phyloP scores from a whole-genome alignment of 2,888 invertebrate genomes.

The Dryobota labecula region DNA sequence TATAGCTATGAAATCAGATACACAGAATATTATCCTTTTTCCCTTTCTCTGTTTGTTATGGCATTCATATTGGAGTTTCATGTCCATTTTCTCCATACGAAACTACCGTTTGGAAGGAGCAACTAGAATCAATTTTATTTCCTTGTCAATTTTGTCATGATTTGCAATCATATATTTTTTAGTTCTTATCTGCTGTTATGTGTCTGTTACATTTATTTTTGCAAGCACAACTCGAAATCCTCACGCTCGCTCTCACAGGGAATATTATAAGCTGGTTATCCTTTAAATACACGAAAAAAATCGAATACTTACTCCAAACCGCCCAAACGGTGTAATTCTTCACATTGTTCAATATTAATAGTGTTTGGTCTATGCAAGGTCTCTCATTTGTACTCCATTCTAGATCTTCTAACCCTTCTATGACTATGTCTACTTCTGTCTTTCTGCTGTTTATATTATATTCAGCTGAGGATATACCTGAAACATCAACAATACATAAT shows the following conservation, averaged over 20 bases:
- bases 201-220: too few relatives aligned
- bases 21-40: background rate
- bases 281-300: background rate
- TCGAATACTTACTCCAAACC: constrained; percentile 53
- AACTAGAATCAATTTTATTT: too few relatives aligned
- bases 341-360: constrained; percentile 47
- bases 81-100: too few relatives aligned
- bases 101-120: too few relatives aligned
- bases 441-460: background rate
- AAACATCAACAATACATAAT: background rate
- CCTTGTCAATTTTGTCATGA: too few relatives aligned
- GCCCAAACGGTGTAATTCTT: constrained; percentile 57
- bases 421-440: constrained; percentile 58
- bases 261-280: background rate
- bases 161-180: too few relatives aligned
- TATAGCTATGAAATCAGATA: background rate
- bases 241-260: too few relatives aligned
- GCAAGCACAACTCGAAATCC: too few relatives aligned
- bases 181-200: too few relatives aligned
- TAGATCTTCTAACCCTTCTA: constrained; percentile 41
- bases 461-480: constrained; percentile 37
- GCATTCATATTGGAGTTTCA: too few relatives aligned
- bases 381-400: constrained; percentile 40
- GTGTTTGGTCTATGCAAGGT: constrained; percentile 41
- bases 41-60: too few relatives aligned